Conservation (phyloP, 2,113 vertebrate genomes). For the Zapornia atra region DNA sequence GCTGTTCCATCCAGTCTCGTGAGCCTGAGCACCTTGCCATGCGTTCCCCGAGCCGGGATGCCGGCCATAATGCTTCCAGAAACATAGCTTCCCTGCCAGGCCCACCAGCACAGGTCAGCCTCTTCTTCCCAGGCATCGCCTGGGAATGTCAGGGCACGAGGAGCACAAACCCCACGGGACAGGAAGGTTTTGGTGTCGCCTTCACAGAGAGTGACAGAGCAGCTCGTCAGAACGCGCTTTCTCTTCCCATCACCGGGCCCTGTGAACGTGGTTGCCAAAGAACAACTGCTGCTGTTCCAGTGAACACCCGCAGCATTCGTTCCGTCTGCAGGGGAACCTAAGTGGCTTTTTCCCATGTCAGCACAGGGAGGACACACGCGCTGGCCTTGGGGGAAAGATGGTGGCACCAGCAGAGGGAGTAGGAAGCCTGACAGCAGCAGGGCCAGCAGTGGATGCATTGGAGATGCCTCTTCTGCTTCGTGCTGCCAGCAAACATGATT, state of each 20-base stretch:
- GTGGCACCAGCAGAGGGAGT: neutral
- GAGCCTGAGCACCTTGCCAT: constrained; percentile 23
- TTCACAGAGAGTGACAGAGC: neutral
- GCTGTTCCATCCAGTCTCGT: constrained; percentile 46
- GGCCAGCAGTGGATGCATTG: neutral
- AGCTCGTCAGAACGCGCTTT: constrained; percentile 50
- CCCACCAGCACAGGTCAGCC: neutral
- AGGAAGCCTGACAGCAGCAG: neutral
- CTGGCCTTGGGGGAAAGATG: neutral
- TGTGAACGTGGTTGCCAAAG: constrained; percentile 32
- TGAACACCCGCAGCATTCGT: constrained; percentile 41
- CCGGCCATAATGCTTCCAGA: neutral
- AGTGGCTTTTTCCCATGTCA: constrained; percentile 36
- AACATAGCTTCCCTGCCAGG: constrained; percentile 3
- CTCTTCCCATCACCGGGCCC: neutral
- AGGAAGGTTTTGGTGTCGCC: constrained; percentile 3
- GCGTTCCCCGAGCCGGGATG: constrained; percentile 1
- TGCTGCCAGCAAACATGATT: neutral
- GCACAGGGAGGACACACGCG: neutral
- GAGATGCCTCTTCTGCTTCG: neutral
- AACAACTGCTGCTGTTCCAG: constrained; percentile 15
- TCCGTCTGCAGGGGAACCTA: neutral
- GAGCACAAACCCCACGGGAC: neutral
- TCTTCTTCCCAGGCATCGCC: neutral
- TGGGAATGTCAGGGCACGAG: constrained; percentile 24